phyloP scores from a whole-genome alignment of 2,888 invertebrate species.

The Papilio elwesi region DNA sequence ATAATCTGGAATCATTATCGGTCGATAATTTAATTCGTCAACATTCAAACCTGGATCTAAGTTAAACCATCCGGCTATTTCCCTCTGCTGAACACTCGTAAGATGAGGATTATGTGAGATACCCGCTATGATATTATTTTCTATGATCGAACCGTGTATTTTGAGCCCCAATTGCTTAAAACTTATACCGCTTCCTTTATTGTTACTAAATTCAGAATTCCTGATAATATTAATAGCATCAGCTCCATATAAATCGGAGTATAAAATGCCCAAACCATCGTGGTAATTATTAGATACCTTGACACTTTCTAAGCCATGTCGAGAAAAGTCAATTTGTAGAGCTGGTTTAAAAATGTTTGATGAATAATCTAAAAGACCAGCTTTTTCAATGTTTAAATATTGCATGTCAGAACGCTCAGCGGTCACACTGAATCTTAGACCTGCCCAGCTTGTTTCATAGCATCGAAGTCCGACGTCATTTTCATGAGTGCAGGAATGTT shows the following conservation, averaged over 20 bases:
- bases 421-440: slow-evolving; percentile 94
- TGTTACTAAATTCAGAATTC: slow-evolving; percentile 93
- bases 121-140: slow-evolving; percentile 93
- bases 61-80: slow-evolving; percentile 96
- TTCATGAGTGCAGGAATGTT: slow-evolving; percentile 94
- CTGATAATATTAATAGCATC: slow-evolving; percentile 92
- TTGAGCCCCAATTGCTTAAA: slow-evolving; percentile 94
- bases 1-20: slow-evolving; percentile 88
- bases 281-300: slow-evolving; percentile 93
- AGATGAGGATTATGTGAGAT: slow-evolving; percentile 96
- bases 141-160: slow-evolving; percentile 90
- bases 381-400: slow-evolving; percentile 94
- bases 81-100: slow-evolving; percentile 92
- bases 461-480: slow-evolving; percentile 95
- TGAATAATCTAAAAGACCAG: slow-evolving; percentile 96
- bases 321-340: slow-evolving; percentile 93
- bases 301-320: slow-evolving; percentile 92
- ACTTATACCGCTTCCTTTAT: slow-evolving; percentile 94
- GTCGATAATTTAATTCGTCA: slow-evolving; percentile 89
- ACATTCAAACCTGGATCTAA: slow-evolving; percentile 87
- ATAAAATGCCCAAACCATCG: slow-evolving; percentile 96
- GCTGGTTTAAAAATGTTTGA: slow-evolving; percentile 95
- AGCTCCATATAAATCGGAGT: slow-evolving; percentile 96
- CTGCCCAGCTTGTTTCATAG: slow-evolving; percentile 97
- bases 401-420: slow-evolving; percentile 94